Base-by-base conservation (phyloP, 1,140 invertebrate species). In the Chrysopa pallens region DNA sequence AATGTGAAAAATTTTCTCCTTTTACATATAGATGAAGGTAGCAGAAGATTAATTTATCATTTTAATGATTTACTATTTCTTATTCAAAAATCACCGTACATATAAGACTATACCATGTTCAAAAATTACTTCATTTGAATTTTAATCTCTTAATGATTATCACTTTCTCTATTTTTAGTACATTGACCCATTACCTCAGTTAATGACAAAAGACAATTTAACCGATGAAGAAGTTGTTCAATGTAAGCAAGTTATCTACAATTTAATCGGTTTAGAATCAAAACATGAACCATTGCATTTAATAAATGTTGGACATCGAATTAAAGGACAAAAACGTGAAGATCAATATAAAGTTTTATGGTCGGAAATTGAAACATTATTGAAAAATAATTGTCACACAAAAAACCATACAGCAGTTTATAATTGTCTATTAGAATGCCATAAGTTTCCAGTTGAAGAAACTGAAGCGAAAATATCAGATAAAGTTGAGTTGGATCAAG, bases 311-410 rank as follows among this genome's bases (percentile, higher is more conserved):
- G 71, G 72, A 1, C 68, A 72, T 37, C 53, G 68, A 37, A 67
- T 66, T 6, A 77, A 73, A 52, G 70, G 72, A 13, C 66, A 68
- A 28, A 75, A 78, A 36, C 69, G 76, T 33, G 87, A 93, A 50
- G 91, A 95, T 52, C 87, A 93, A 51, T 96, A 93, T 62, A 72
- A 81, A 42, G 68, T 84, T 37, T 72, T 95, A 54, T 97, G 90
- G 80, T 72, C 71, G 35, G 93, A 96, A 57, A 58, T 95, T 27
- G 91, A 96, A 61, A 76, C 74, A 8, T 73, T 92, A 42, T 59
- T 96, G 0, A 76, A 80, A 43, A 73, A 76, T 6, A 83, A 92
- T 54, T 70, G 79, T 71, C 78, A 47, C 45, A 74, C 36, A 51
- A 42, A 48, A 13, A 62, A 69, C 44, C 91, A 96, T 56, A 71